Evolutionary conservation across 2,797 vertebrate genomes (phyloP).

Genomic region (Scolopax bukidnonensis): DNA sequence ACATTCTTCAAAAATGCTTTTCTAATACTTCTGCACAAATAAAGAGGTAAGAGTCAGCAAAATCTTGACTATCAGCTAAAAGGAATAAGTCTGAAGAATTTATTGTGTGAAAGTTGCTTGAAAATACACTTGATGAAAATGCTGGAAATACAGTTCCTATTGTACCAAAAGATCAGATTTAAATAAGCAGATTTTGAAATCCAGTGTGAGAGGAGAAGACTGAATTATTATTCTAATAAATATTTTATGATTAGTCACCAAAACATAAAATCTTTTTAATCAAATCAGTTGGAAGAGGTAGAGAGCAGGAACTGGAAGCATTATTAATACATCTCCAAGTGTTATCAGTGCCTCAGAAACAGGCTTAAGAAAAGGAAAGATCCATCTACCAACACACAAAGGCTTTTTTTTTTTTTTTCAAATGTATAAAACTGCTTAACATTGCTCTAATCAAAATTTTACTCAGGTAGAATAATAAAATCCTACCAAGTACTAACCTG

Average conservation of each 20-base stretch:
- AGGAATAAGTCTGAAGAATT: neutral
- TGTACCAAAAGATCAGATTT: neutral
- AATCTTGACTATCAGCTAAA: constrained; percentile 5
- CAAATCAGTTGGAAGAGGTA: neutral
- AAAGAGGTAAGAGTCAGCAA: constrained; percentile 25
- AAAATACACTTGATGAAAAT: neutral
- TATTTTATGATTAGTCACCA: neutral
- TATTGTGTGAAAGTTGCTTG: neutral
- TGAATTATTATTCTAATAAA: neutral
- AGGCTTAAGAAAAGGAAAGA: neutral
- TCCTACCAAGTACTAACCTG: neutral
- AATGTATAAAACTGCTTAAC: neutral
- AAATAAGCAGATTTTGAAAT: neutral
- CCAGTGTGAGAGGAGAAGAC: neutral
- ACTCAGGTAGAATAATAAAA: neutral
- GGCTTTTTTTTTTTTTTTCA: neutral
- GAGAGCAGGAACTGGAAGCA: neutral
- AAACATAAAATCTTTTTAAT: constrained; percentile 12
- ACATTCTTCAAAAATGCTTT: neutral
- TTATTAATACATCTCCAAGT: neutral
- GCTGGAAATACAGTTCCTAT: neutral
- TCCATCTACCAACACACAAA: neutral
- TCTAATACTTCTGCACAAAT: neutral
- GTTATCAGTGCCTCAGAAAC: neutral
- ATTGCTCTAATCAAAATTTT: constrained; percentile 2